Evolutionary conservation across 2,888 invertebrate species (phyloP).

Genomic region (Parnassius orleans): DNA sequence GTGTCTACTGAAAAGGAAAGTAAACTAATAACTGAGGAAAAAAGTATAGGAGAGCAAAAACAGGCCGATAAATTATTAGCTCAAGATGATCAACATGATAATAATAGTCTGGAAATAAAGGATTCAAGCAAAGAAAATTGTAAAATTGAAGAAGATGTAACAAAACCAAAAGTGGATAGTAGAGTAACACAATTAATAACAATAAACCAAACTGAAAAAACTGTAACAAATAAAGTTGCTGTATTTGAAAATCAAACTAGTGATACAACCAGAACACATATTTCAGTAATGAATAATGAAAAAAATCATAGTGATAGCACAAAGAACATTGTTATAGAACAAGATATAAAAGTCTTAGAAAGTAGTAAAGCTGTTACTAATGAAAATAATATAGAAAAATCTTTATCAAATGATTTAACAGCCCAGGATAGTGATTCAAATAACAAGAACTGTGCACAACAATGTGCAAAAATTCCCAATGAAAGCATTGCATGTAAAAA

Average conservation of each 20-base stretch:
- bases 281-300: not conserved
- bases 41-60: constrained; percentile 6
- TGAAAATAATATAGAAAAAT: not conserved
- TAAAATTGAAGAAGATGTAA: not conserved
- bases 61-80: not conserved
- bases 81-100: not conserved
- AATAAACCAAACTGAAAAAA: not conserved
- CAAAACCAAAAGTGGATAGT: not conserved
- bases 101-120: not conserved
- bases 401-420: not conserved
- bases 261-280: not conserved
- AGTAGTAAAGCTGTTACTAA: not conserved
- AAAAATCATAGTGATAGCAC: not conserved
- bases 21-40: constrained; percentile 9
- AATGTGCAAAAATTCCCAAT: not conserved
- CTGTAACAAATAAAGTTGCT: not conserved
- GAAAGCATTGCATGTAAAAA: not conserved
- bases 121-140: constrained; percentile 7
- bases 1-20: constrained; percentile 6
- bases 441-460: not conserved
- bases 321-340: not conserved
- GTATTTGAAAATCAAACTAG: not conserved
- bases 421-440: not conserved
- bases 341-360: not conserved
- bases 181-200: not conserved